Evolutionary conservation across 2,113 vertebrate species (phyloP).

Genomic region (Melanerpes formicivorus): DNA sequence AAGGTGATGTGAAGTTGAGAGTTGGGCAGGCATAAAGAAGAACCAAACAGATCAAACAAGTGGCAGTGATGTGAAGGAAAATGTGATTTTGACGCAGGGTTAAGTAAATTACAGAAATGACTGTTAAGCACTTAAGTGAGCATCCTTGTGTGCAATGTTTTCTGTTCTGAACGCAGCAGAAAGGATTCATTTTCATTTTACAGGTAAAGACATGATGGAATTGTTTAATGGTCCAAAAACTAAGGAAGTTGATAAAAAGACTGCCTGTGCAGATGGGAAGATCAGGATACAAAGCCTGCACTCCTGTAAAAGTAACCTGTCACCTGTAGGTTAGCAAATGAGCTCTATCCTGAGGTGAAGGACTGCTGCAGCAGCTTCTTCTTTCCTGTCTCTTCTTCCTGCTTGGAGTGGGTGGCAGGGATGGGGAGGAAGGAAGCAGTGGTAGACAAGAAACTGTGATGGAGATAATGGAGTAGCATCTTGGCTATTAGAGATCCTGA

Average conservation of each 20-base stretch:
- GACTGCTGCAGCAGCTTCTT: background rate
- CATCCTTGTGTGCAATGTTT: background rate
- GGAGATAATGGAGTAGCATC: background rate
- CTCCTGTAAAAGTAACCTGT: background rate
- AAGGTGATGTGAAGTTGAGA: background rate
- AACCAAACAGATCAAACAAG: background rate
- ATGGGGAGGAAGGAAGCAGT: background rate
- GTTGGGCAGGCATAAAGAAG: background rate
- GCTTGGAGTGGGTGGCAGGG: background rate
- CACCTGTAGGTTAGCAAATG: background rate
- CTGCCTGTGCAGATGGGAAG: fast-evolving
- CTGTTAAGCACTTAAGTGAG: background rate
- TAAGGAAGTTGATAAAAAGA: background rate
- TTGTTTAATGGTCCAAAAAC: background rate
- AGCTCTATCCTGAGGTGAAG: background rate
- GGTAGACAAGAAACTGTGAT: background rate
- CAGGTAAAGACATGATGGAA: background rate
- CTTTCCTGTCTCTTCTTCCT: background rate
- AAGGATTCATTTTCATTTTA: background rate
- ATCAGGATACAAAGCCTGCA: background rate
- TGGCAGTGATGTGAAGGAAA: background rate
- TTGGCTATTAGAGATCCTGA: background rate
- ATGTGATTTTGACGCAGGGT: background rate
- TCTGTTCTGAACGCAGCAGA: background rate
- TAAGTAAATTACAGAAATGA: background rate